Conservation (phyloP, 1,140 invertebrate genomes). For the Pantala flavescens region DNA sequence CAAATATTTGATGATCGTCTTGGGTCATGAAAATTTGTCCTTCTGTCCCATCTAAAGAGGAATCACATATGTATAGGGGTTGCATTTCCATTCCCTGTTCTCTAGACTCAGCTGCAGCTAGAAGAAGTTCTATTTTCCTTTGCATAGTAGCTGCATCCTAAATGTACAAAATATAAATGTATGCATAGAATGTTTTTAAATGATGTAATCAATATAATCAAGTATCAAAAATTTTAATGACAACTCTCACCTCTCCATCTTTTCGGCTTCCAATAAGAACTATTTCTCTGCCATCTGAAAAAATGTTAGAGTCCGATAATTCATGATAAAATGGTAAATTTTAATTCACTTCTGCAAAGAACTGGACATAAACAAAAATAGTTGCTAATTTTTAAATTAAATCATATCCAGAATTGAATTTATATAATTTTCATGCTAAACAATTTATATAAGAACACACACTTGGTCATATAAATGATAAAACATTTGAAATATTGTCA, state of each 20-base stretch:
- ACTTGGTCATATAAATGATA: too few relatives aligned
- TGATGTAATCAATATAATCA: not conserved
- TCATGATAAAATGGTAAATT: too few relatives aligned
- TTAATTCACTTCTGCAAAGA: too few relatives aligned
- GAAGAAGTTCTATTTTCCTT: not conserved
- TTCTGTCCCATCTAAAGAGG: not conserved
- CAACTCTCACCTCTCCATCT: not conserved
- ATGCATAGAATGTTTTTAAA: not conserved
- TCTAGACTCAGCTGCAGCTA: not conserved
- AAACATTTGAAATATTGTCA: too few relatives aligned
- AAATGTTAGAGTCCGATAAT: too few relatives aligned
- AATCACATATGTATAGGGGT: not conserved
- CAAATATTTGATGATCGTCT: not conserved
- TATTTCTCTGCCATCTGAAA: not conserved
- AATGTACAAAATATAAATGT: not conserved
- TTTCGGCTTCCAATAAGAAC: conserved; percentile 1
- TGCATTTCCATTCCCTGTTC: not conserved
- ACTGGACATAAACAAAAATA: too few relatives aligned
- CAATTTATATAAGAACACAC: too few relatives aligned
- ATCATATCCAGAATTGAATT: too few relatives aligned
- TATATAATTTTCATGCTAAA: too few relatives aligned
- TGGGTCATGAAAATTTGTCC: not conserved
- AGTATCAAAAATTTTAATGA: not conserved
- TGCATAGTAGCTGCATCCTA: not conserved
- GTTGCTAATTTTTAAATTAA: too few relatives aligned